Evolutionary conservation across 2,113 vertebrate species (phyloP).

Genomic region (Thermophis baileyi): DNA sequence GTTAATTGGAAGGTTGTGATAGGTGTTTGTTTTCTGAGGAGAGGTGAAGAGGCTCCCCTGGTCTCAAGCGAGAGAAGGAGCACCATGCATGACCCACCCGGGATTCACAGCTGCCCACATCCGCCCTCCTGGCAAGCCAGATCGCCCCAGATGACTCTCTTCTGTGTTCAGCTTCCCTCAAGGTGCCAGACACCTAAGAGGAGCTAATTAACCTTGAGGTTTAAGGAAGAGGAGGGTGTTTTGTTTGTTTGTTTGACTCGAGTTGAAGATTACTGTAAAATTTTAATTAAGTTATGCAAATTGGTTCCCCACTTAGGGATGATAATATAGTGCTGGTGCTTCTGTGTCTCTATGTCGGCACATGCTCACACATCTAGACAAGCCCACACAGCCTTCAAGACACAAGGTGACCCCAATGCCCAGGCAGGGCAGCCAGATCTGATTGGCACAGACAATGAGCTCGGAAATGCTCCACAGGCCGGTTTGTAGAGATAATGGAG

Average conservation of each 20-base stretch:
- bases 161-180: neutral
- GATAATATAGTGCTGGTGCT: conserved; percentile 31
- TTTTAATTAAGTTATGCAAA: conserved; percentile 42
- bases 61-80: neutral
- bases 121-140: neutral
- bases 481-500: neutral
- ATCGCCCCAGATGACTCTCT: neutral
- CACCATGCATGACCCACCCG: rapidly evolving
- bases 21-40: neutral
- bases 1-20: neutral
- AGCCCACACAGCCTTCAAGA: neutral
- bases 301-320: conserved; percentile 27
- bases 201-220: conserved; percentile 23
- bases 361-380: neutral
- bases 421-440: neutral
- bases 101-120: no score
- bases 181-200: neutral
- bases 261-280: conserved; percentile 33
- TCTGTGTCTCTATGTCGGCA: conserved; percentile 11
- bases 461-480: neutral
- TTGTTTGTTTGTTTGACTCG: conserved; percentile 19
- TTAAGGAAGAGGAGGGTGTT: neutral
- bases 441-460: neutral
- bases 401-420: neutral
- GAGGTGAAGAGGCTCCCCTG: neutral